Base-by-base conservation (phyloP, 2,113 vertebrate genomes). In the Hiodon alosoides region DNA sequence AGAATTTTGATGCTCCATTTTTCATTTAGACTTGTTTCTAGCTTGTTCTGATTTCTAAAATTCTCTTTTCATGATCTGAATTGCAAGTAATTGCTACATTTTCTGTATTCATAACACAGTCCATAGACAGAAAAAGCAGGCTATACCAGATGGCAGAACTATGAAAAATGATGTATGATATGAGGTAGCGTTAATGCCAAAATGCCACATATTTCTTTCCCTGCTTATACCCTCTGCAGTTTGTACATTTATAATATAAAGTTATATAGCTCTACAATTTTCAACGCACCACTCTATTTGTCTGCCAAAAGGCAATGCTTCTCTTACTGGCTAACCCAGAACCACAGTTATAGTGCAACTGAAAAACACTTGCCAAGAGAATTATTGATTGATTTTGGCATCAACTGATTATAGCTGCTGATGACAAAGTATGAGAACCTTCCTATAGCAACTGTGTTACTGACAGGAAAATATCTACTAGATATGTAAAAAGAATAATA, bases 141-240 rank as follows among this genome's bases (percentile, higher is more conserved):
- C 53, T 66, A 66, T 71, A 59, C 31, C 11, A 48, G 47, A 51
- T 70, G 79, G 66, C 78, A 68, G 67, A 75, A 71, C 48, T 73
- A 31, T 31, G 31, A 75, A 77, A 85, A 64, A 74, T 51, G 79
- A 77, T 72, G 73, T 76, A 77, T 74, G 78, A 66, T 78, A 66
- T 70, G 78, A 78, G 80, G 71, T 79, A 73, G 79, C 58, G n/a
- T 17, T 59, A 55, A 74, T 67, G 11, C 48, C 17, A 62, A 52
- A 71, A 71, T 78, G 58, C 73, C 60, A 62, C 11, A 64, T 74
- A 14, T 70, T 55, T 59, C 7, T 52, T 53, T 76, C 73, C 61
- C 55, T 1, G 31, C 31, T 31, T 67, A 5, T 67, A 61, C 57
- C 14, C 71, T 53, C 50, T 58, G 3, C 69, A 8, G 7, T 16